A percentile compares a stretch with the other conserved stretches of the same genome.
Conservation (phyloP, 2,888 invertebrate genomes). For the Resseliella maxima region DNA sequence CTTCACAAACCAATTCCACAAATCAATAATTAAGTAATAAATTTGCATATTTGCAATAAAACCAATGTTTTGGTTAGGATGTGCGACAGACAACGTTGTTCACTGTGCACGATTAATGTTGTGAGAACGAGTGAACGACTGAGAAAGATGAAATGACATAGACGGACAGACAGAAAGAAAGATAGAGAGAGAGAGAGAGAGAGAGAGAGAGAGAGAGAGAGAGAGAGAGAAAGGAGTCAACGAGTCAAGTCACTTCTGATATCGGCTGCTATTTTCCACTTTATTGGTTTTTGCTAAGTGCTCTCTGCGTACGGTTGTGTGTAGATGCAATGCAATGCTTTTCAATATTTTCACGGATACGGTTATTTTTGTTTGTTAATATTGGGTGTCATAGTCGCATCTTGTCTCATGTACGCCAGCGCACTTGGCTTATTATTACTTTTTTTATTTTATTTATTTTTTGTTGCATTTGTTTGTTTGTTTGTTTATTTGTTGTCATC, state of each 20-base stretch:
- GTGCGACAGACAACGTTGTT: neutral
- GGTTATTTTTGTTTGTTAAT: neutral
- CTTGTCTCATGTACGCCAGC: neutral
- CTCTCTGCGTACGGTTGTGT: neutral
- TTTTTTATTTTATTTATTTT: neutral
- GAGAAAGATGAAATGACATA: no score
- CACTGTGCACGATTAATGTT: no score
- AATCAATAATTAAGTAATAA: constrained; percentile 38
- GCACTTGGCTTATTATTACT: neutral
- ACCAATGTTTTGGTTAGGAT: neutral
- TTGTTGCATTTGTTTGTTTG: neutral
- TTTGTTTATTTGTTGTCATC: neutral
- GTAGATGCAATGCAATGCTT: neutral
- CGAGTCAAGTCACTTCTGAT: constrained; percentile 34
- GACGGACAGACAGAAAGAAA: no score
- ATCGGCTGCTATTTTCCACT: constrained; percentile 34
- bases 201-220: no score
- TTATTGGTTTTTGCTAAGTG: constrained; percentile 34
- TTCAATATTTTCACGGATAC: neutral
- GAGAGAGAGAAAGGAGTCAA: neutral
- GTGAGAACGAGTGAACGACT: no score
- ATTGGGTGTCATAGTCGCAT: constrained; percentile 11
- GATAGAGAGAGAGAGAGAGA: neutral
- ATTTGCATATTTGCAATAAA: constrained; percentile 38
- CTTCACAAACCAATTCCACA: constrained; percentile 32